Evolutionary conservation across 2,113 vertebrate species (phyloP).

Genomic region (Corythaeola cristata): DNA sequence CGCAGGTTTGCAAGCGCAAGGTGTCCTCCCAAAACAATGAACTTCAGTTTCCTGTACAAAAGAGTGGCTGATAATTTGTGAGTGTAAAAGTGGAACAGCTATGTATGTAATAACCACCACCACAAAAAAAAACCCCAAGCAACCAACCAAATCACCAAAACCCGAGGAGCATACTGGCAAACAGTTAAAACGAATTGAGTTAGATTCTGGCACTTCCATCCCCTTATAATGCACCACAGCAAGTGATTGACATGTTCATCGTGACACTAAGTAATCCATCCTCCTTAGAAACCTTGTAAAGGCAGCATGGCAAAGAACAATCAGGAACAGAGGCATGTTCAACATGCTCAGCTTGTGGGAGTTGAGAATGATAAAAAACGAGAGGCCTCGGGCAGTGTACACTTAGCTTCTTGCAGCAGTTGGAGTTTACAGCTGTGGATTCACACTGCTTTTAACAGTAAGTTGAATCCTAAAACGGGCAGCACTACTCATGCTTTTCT

Average conservation of each 20-base stretch:
- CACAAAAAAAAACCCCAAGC: background rate
- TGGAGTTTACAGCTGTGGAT: background rate
- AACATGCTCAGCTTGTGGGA: background rate
- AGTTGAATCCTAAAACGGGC: background rate
- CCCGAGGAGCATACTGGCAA: fast-evolving
- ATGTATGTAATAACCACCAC: background rate
- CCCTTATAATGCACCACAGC: background rate
- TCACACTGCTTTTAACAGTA: background rate
- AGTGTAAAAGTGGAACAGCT: background rate
- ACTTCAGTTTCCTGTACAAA: background rate
- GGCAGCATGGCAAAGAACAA: background rate
- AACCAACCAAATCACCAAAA: background rate
- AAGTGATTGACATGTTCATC: background rate
- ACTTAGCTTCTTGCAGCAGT: background rate
- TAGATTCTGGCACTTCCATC: background rate
- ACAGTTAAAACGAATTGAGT: background rate
- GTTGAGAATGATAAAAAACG: background rate
- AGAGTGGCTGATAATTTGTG: background rate
- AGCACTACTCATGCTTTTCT: background rate
- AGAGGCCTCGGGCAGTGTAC: fast-evolving
- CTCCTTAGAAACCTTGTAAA: background rate
- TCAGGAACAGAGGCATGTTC: background rate
- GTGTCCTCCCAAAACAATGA: background rate
- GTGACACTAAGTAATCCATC: background rate
- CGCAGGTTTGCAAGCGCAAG: background rate